These are phyloP conservation scores for Leptodactylus fallax DNA, from an alignment of 2,797 vertebrate genomes.

Conservation along the genomic window DNA sequence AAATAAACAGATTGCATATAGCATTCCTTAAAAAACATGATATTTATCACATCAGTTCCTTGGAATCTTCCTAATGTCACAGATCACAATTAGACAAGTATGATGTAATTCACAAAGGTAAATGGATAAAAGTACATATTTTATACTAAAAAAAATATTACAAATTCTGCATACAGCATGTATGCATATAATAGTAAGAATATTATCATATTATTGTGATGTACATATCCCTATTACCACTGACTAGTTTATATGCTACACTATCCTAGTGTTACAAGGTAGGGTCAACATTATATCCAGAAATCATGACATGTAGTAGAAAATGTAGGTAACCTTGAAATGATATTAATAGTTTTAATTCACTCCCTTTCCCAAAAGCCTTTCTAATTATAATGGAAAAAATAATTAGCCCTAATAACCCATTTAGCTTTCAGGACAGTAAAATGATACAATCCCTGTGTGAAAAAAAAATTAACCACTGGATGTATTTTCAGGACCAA, in stretches of 20 bases:
- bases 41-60: too few relatives aligned
- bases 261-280: too few relatives aligned
- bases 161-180: too few relatives aligned
- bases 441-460: not conserved
- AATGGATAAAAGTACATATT: too few relatives aligned
- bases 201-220: not conserved
- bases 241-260: not conserved
- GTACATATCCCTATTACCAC: not conserved
- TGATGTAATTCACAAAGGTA: too few relatives aligned
- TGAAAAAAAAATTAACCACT: too few relatives aligned
- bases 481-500: not conserved
- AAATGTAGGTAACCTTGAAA: conserved; percentile 41
- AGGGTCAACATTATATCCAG: not conserved
- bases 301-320: not conserved
- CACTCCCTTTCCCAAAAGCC: not conserved
- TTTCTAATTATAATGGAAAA: conserved; percentile 39
- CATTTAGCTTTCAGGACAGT: conserved; percentile 18
- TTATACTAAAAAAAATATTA: too few relatives aligned
- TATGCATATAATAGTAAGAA: too few relatives aligned
- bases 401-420: conserved; percentile 38
- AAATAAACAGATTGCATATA: too few relatives aligned
- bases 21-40: too few relatives aligned
- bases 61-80: too few relatives aligned
- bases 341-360: conserved; percentile 31
- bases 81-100: too few relatives aligned